A percentile compares a stretch with the other conserved stretches of the same genome.
phyloP scores from a whole-genome alignment of 2,888 invertebrate genomes.

The Tachystola acroxantha region DNA sequence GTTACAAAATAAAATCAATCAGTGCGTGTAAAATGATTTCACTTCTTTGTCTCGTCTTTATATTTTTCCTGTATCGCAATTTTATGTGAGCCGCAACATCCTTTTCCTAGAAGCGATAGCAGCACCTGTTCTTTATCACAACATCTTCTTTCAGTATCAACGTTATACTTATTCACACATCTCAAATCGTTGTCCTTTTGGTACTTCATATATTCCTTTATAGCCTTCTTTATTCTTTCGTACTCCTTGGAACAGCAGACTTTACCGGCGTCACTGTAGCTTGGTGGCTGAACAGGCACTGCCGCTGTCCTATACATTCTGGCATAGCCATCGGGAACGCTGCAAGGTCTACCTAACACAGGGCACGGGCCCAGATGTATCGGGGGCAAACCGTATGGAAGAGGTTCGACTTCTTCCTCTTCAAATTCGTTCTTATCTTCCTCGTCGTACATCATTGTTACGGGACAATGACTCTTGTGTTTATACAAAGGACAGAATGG shows the following conservation, averaged over 20 bases:
- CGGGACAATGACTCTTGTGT: constrained; percentile 58
- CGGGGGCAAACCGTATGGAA: constrained; percentile 67
- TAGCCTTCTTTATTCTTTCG: constrained; percentile 62
- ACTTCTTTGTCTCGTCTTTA: constrained; percentile 33
- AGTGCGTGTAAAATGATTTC: constrained; percentile 24
- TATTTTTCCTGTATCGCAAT: constrained; percentile 56
- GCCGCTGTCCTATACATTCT: constrained; percentile 63
- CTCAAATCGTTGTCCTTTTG: constrained; percentile 58
- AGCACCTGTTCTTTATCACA: constrained; percentile 64
- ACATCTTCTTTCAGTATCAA: constrained; percentile 62
- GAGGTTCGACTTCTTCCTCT: constrained; percentile 52
- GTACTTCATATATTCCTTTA: constrained; percentile 56
- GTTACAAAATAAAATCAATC: constrained; percentile 63
- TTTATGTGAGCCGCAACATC: constrained; percentile 64
- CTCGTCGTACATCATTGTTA: constrained; percentile 40
- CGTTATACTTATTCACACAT: constrained; percentile 58
- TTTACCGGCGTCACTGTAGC: constrained; percentile 62
- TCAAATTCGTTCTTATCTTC: constrained; percentile 54
- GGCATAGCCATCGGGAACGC: constrained; percentile 63
- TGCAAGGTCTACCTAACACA: constrained; percentile 61
- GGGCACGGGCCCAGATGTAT: constrained; percentile 68
- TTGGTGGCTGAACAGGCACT: constrained; percentile 46
- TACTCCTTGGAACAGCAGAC: constrained; percentile 69
- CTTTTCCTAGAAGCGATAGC: constrained; percentile 48
- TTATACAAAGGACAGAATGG: constrained; percentile 61